Base-by-base conservation (phyloP, 2,113 vertebrate species). In the Mastomys coucha region DNA sequence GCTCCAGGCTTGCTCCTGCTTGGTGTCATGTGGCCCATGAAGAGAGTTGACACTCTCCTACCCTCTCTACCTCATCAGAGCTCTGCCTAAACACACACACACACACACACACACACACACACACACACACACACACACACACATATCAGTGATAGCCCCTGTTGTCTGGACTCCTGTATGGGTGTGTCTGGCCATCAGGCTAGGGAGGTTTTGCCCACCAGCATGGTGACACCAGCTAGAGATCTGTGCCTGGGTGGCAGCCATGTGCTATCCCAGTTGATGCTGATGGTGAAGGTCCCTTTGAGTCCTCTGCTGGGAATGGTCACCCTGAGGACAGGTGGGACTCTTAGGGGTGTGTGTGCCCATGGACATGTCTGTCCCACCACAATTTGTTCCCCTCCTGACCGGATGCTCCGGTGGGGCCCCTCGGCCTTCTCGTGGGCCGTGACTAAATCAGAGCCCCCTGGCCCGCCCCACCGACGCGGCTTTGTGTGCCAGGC, bases 401-500 rank as follows among this genome's bases (percentile, higher is more conserved):
- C 84, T 9, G 88, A 16, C 0, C 0, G 45, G 80, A 39, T 2
- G 72, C 89, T 60, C 58, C 2, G 39, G 33, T 1, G 69, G 87
- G 86, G 91, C 67, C 91, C 91, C 56, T 11, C 0, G 12, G n/a
- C 58, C 95, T 78, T 75, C 89, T 93, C 3, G 1, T 42, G 58
- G 4, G 36, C 93, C 49, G 33, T 95, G 96, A 96, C 97, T 88
- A 82, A 96, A 82, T 88, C 69, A 0, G 67, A 76, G 76, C 76
- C 97, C 93, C 89, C 22, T 11, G 53, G 93, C 84, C 91, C 26
- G 12, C 92, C 96, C 93, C 67, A 8, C 19, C 5, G 58, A 11
- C 65, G 42, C 72, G 70, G 96, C 97, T 98, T 97, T 97, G 97
- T 97, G 90, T 45, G 24, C 73, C 9, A 1, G 87, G 82, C 94